Conservation (phyloP, 2,113 vertebrate genomes). For the Micromys minutus region DNA sequence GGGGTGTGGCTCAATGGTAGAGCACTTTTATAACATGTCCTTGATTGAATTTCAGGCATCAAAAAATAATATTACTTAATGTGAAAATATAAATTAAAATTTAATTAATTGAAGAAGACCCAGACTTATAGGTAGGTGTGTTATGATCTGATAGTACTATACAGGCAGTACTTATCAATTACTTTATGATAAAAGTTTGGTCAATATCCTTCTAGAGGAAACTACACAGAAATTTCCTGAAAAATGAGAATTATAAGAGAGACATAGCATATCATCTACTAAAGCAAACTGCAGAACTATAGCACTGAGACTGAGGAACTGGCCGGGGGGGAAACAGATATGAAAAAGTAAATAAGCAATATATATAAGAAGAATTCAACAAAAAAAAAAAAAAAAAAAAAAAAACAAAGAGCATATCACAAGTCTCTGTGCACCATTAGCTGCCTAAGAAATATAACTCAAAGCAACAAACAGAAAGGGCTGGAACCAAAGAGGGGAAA, state of each 20-base stretch:
- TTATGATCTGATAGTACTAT: not conserved
- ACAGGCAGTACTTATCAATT: not conserved
- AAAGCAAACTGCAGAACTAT: not conserved
- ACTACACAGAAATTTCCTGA: not conserved
- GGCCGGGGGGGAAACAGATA: not conserved
- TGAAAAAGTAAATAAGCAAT: slow-evolving; percentile 7
- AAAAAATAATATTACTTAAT: not conserved
- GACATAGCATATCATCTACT: not conserved
- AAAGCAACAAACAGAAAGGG: not conserved
- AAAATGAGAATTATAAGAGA: not conserved
- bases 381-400: slow-evolving; percentile 16
- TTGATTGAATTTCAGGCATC: not conserved
- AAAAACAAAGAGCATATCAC: not conserved
- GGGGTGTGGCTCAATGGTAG: not conserved
- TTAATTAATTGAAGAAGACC: not conserved
- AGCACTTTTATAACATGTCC: not conserved
- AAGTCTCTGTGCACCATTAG: not conserved
- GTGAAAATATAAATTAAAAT: not conserved
- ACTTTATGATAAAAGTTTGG: not conserved
- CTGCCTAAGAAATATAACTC: slow-evolving; percentile 22
- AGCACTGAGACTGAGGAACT: not conserved
- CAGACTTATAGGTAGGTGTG: not conserved
- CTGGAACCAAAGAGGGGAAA: not conserved
- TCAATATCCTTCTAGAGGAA: slow-evolving; percentile 22
- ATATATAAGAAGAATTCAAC: not conserved